phyloP scores from a whole-genome alignment of 64 coral and sea anemone genomes.

The Orbicella faveolata region DNA sequence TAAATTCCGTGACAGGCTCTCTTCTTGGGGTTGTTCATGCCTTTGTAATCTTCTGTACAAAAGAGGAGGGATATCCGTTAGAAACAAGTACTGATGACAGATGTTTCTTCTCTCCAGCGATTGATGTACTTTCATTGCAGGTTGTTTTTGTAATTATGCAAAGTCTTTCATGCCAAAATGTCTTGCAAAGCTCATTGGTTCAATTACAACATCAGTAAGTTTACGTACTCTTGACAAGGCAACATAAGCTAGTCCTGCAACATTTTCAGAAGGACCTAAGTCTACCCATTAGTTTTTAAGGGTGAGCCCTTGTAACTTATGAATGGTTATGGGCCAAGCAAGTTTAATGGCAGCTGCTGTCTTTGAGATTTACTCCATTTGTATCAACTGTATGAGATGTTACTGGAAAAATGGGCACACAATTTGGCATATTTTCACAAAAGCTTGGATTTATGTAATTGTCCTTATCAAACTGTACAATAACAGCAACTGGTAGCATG shows the following conservation, averaged over 20 bases:
- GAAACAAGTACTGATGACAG: too few species aligned
- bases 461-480: slow-evolving; percentile 44
- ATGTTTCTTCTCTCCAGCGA: too few species aligned
- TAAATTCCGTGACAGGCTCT: too few species aligned
- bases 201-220: slow-evolving; percentile 12
- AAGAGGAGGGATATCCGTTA: too few species aligned
- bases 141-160: slow-evolving; percentile 12
- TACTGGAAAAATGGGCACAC: slow-evolving; percentile 17
- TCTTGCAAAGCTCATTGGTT: slow-evolving; percentile 24
- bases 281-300: slow-evolving; percentile 25
- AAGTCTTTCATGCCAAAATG: slow-evolving; percentile 56
- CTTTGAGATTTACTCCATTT: slow-evolving; percentile 24
- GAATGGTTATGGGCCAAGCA: slow-evolving; percentile 37
- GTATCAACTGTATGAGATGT: slow-evolving; percentile 23
- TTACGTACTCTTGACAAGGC: slow-evolving; percentile 33
- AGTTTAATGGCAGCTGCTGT: slow-evolving; percentile 41
- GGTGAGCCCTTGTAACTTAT: slow-evolving; percentile 41
- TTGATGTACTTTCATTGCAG: neutral
- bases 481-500: slow-evolving; percentile 49
- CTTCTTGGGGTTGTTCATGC: too few species aligned
- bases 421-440: slow-evolving; percentile 33
- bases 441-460: slow-evolving; percentile 47
- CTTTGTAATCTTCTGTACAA: too few species aligned
- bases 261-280: slow-evolving; percentile 11
- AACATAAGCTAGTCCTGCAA: slow-evolving; percentile 30